These are phyloP conservation scores for Drosophila yooni DNA, from an alignment of 2,888 invertebrate species.

Conservation along the genomic window DNA sequence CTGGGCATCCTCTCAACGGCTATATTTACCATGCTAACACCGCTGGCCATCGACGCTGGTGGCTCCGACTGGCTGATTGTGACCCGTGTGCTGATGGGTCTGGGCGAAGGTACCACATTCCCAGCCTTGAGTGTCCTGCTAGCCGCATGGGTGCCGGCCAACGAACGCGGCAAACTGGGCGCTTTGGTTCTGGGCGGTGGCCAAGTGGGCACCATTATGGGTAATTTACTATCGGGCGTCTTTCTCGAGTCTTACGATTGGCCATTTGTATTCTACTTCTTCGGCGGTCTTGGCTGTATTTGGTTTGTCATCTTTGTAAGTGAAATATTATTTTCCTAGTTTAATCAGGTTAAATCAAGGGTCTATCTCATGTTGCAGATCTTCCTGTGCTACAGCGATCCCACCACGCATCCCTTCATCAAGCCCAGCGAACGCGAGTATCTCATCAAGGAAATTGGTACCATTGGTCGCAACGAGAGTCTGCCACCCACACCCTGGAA, in stretches of 20 bases:
- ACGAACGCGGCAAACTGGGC: conserved; percentile 91
- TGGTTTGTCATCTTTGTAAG: conserved; percentile 91
- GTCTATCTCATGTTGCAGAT: conserved; percentile 83
- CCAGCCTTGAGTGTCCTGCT: conserved; percentile 93
- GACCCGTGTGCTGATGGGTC: conserved; percentile 91
- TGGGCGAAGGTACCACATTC: conserved; percentile 94
- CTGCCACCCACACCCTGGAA: conserved; percentile 90
- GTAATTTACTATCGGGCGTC: conserved; percentile 89
- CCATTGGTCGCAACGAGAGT: conserved; percentile 86
- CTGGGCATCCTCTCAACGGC: conserved; percentile 93
- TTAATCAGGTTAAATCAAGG: background rate
- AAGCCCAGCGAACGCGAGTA: conserved; percentile 89
- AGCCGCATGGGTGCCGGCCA: conserved; percentile 92
- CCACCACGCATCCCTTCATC: conserved; percentile 90
- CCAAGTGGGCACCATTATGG: conserved; percentile 88
- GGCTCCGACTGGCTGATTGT: conserved; percentile 90
- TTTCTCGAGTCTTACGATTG: conserved; percentile 89
- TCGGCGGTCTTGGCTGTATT: conserved; percentile 90
- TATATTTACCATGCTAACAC: conserved; percentile 92
- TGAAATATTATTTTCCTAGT: background rate
- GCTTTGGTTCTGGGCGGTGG: conserved; percentile 92
- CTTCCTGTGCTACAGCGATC: conserved; percentile 89
- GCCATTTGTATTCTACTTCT: conserved; percentile 92
- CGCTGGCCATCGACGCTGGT: conserved; percentile 88
- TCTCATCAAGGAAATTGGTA: conserved; percentile 88